These are phyloP conservation scores for Melikaiella ostensackeni DNA, from an alignment of 2,888 invertebrate genomes.

Conservation along the genomic window DNA sequence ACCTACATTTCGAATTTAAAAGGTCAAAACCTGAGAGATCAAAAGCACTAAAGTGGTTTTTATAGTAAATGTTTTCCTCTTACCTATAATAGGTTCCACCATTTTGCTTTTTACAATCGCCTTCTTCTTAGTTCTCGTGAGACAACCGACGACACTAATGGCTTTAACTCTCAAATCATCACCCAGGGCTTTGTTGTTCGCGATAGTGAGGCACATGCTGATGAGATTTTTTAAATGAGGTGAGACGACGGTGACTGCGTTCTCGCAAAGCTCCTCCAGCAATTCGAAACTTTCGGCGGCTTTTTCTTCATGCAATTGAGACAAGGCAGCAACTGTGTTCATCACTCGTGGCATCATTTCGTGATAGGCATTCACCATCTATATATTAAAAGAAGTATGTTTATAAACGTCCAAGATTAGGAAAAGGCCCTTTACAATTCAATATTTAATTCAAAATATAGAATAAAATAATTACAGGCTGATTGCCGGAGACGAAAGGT, in stretches of 20 bases:
- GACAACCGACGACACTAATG: conserved; percentile 82
- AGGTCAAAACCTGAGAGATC: not conserved
- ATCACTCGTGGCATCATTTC: conserved; percentile 81
- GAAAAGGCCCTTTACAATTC: too few species aligned
- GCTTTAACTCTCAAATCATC: conserved; percentile 84
- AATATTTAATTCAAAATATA: not conserved
- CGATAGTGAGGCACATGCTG: conserved; percentile 83
- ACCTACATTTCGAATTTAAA: not conserved
- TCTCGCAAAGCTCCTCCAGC: conserved; percentile 83
- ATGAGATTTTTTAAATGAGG: conserved; percentile 83
- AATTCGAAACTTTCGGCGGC: conserved; percentile 82
- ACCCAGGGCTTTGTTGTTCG: conserved; percentile 80
- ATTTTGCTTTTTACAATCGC: conserved; percentile 85
- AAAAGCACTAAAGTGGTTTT: not conserved
- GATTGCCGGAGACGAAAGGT: conserved; percentile 82
- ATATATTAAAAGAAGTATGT: conserved; percentile 45
- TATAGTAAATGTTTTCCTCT: conserved; percentile 29
- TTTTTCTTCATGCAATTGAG: conserved; percentile 80
- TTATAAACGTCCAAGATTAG: not conserved
- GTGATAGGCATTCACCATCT: conserved; percentile 81
- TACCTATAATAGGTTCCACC: conserved; percentile 80
- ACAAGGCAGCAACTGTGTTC: conserved; percentile 80
- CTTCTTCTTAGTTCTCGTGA: conserved; percentile 86
- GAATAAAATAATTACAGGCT: conserved; percentile 77
- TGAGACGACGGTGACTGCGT: conserved; percentile 80